Conservation (phyloP, 2,797 vertebrate genomes). For the Heteromormyrus szaboi region DNA sequence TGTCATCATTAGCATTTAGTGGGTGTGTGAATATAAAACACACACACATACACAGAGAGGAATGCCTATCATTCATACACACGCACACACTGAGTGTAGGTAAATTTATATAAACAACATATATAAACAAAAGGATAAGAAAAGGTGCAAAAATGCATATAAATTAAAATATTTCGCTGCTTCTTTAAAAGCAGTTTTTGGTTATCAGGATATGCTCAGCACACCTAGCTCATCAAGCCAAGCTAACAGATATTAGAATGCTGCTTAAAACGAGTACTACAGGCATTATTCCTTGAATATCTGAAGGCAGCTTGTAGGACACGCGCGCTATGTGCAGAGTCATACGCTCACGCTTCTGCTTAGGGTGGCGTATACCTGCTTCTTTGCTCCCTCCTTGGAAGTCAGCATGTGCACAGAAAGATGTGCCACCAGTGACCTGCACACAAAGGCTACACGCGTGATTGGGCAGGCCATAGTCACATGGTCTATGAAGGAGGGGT, state of each 20-base stretch:
- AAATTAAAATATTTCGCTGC: slow-evolving; percentile 47
- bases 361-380: background rate
- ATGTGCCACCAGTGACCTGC: background rate
- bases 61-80: background rate
- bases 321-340: background rate
- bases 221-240: slow-evolving; percentile 43
- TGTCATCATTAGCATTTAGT: background rate
- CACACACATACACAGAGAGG: background rate
- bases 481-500: background rate
- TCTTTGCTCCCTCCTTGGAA: background rate
- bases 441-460: background rate
- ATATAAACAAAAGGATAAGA: slow-evolving; percentile 40
- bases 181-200: slow-evolving; percentile 35
- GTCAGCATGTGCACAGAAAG: background rate
- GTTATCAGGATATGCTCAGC: slow-evolving; percentile 59
- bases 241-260: slow-evolving; percentile 19
- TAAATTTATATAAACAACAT: slow-evolving; percentile 18
- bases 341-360: background rate
- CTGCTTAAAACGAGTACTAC: background rate
- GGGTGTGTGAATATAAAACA: background rate
- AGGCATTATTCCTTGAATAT: background rate
- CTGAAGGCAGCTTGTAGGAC: background rate
- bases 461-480: background rate
- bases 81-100: background rate
- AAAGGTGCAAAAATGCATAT: slow-evolving; percentile 42